Evolutionary conservation across 2,888 invertebrate genomes (phyloP), one percentile per base, ranked within the genome.

Genomic region (Smittia aterrima): DNA sequence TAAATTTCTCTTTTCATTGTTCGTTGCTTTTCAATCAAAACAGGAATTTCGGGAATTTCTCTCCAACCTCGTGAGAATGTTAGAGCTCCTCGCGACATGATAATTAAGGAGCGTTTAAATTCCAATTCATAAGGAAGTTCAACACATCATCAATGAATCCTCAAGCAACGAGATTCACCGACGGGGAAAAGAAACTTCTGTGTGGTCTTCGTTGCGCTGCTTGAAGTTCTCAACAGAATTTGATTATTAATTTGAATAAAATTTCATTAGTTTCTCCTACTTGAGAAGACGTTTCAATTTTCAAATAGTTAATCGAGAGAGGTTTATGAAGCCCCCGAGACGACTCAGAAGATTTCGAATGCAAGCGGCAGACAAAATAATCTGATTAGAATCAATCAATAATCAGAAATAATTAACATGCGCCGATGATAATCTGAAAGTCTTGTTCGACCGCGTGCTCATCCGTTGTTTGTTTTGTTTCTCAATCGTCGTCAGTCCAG

Each of bases 231-330:
- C n/a, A 25, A 24, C 70, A 70, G 25, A 53, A 27, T 24, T 64
- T 27, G 53, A 53, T 62, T 72, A 72, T 72, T 72, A 72, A 72
- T 72, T 72, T 72, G 62, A 72, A 72, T 72, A 72, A 72, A 72
- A 72, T 72, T 72, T 72, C 72, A 72, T 72, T 72, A 72, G 27
- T 38, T 64, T 24, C 64, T 27, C 27, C n/a, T 64, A 25, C 27
- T 64, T 64, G 25, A 64, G 27, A 24, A 7, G 64, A 64, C 16
- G 9, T 18, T 58, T 27, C 25, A 64, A 64, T 64, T 64, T n/a
- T 64, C 25, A 16, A 27, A 2, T 25, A 25, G 22, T 64, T 27
- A 47, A 58, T 58, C 18, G 58, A 64, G 64, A 58, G 13, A 25
- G 16, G 11, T 64, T 58, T 64, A 64, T 64, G 25, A 58, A 18